Conservation (phyloP, 2,888 invertebrate genomes). For the Meiosimyza platycephala region DNA sequence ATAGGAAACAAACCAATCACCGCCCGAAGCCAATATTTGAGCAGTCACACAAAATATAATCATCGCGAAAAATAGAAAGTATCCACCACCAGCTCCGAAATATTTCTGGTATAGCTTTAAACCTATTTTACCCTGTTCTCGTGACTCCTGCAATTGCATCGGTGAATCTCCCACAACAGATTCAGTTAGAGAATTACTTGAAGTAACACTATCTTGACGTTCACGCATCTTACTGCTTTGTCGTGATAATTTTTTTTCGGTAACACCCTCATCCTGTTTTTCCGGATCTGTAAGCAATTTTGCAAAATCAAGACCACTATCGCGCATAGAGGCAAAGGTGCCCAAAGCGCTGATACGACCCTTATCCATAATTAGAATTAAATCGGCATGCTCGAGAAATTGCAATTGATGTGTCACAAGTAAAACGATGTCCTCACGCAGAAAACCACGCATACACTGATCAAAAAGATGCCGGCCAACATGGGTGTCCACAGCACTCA, state of each 20-base stretch:
- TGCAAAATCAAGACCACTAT: slow-evolving; percentile 82
- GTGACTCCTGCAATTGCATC: slow-evolving; percentile 70
- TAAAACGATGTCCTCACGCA: slow-evolving; percentile 77
- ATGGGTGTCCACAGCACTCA: slow-evolving; percentile 91
- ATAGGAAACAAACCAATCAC: slow-evolving; percentile 83
- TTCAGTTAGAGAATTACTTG: slow-evolving; percentile 68
- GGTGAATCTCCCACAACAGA: slow-evolving; percentile 68
- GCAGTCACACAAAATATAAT: slow-evolving; percentile 74
- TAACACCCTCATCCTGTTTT: slow-evolving; percentile 61
- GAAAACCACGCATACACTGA: slow-evolving; percentile 65
- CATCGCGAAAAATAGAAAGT: slow-evolving; percentile 72
- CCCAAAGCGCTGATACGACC: slow-evolving; percentile 70
- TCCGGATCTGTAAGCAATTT: slow-evolving; percentile 74
- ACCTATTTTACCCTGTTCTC: slow-evolving; percentile 74
- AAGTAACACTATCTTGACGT: slow-evolving; percentile 62
- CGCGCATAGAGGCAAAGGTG: slow-evolving; percentile 78
- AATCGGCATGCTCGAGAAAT: slow-evolving; percentile 77
- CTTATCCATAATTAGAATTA: slow-evolving; percentile 65
- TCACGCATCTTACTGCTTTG: slow-evolving; percentile 56
- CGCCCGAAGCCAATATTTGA: slow-evolving; percentile 78
- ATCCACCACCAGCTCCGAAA: slow-evolving; percentile 77
- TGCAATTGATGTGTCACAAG: slow-evolving; percentile 89
- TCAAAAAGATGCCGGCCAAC: slow-evolving; percentile 92
- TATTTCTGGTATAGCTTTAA: slow-evolving; percentile 75
- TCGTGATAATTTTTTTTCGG: slow-evolving; percentile 52